Base-by-base conservation (phyloP, 2,113 vertebrate genomes). In the Illadopsis cleaveri region DNA sequence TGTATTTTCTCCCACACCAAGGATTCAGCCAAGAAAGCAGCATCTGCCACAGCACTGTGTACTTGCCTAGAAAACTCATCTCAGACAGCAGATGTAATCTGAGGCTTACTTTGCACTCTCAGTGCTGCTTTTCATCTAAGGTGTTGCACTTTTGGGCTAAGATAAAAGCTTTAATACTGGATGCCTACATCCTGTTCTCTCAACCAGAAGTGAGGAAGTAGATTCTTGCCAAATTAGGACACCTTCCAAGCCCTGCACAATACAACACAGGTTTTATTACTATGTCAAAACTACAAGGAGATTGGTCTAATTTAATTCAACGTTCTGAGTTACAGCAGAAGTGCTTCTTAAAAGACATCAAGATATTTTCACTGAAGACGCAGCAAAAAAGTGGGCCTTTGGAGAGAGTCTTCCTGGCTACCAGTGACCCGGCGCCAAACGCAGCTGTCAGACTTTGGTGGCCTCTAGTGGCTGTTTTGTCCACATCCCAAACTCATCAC, bases 401-500 rank as follows among this genome's bases (percentile, higher is more conserved):
- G 16, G 9, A 10, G 37, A 6, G 2, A 14, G 0, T n/a, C 50
- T 47, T 27, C 25, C 35, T 25, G 37, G 35, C 62, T 50, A 15
- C n/a, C 62, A 33, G 50, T 5, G 31, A 66, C 18, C 21, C 33
- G 1, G 13, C 17, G 10, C 5, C 54, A 68, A 45, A 18, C 3
- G 1, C 35, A 33, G 56, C 79, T 30, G 66, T 23, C 23, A 92
- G 94, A 3, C 70, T 73, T 81, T 17, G 79, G 71, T 86, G 93
- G 82, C 94, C 96, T 90, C 94, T 97, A 92, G 93, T 17, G 87
- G 94, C 58, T 61, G 61, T 17, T 94, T 42, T 47, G 16, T 37
- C 53, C 56, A 6, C 31, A 28, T 44, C 61, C 45, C 77, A 38
- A 89, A 44, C 60, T 54, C 86, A 40, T 54, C 51, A 13, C 82